These are phyloP conservation scores for Agriopis marginaria DNA, from an alignment of 2,888 invertebrate genomes.

Conservation along the genomic window DNA sequence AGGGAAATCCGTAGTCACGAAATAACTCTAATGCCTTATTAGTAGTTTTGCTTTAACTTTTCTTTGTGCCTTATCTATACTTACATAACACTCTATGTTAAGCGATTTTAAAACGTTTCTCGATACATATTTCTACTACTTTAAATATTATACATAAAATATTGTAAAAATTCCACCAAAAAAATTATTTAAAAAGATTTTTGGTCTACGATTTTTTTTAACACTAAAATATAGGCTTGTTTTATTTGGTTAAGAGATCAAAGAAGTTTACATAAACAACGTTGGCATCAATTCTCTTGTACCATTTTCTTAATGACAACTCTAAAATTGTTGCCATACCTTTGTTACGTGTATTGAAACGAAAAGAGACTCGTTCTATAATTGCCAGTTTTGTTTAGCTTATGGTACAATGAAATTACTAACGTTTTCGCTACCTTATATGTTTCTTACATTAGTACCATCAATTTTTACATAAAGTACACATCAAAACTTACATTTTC, in stretches of 20 bases:
- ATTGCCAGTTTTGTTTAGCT: background rate
- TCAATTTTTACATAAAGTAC: constrained; percentile 60
- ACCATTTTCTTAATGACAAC: background rate
- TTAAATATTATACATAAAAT: constrained; percentile 1
- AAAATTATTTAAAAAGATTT: background rate
- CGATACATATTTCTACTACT: background rate
- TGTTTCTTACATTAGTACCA: constrained; percentile 34
- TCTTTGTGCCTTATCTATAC: background rate
- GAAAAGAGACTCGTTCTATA: background rate
- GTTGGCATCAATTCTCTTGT: background rate
- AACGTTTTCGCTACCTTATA: background rate
- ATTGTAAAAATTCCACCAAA: background rate
- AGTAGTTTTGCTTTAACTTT: background rate
- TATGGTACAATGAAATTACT: background rate
- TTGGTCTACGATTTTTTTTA: background rate
- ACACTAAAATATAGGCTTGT: constrained; percentile 4
- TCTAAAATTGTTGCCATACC: background rate
- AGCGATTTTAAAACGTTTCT: background rate
- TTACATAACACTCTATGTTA: background rate
- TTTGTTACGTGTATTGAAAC: background rate
- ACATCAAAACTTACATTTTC: constrained; percentile 47
- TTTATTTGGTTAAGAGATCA: constrained; percentile 51
- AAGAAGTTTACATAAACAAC: constrained; percentile 22
- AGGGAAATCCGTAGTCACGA: background rate
- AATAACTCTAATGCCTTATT: background rate